These are phyloP conservation scores for Deilephila porcellus DNA, from an alignment of 2,888 invertebrate species.

Conservation along the genomic window DNA sequence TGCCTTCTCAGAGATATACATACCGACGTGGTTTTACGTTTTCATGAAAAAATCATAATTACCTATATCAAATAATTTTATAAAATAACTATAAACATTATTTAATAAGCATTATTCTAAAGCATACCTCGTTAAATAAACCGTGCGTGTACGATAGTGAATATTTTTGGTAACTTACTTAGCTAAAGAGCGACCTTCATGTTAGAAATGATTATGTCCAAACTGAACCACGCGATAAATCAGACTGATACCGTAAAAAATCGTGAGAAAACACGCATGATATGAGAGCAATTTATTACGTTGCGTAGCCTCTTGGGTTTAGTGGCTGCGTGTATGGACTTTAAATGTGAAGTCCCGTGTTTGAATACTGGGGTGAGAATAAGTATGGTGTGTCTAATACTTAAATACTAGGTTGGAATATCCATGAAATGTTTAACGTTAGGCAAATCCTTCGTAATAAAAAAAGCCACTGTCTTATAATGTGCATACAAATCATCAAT, in stretches of 20 bases:
- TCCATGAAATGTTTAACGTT: too few species aligned
- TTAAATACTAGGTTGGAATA: not conserved
- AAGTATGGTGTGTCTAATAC: not conserved
- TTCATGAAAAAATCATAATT: too few species aligned
- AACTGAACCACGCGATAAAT: slow-evolving; percentile 21
- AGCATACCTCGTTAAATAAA: not conserved
- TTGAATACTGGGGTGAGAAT: not conserved
- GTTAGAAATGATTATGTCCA: slow-evolving; percentile 13
- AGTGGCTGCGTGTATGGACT: too few species aligned
- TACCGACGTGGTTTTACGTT: too few species aligned
- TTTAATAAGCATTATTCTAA: not conserved
- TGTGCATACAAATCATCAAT: too few species aligned
- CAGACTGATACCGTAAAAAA: slow-evolving; percentile 4
- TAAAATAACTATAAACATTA: not conserved
- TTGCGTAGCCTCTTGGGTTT: not conserved
- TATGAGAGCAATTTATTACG: not conserved
- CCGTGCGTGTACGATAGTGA: not conserved
- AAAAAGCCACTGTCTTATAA: too few species aligned
- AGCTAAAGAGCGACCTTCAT: not conserved
- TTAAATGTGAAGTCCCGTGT: too few species aligned
- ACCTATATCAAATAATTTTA: too few species aligned
- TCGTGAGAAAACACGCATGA: slow-evolving; percentile 6
- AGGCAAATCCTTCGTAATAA: too few species aligned
- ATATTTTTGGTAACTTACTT: slow-evolving; percentile 7
- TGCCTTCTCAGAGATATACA: too few species aligned